These are phyloP conservation scores for Noctua janthina DNA, from an alignment of 2,888 invertebrate species.

Conservation along the genomic window DNA sequence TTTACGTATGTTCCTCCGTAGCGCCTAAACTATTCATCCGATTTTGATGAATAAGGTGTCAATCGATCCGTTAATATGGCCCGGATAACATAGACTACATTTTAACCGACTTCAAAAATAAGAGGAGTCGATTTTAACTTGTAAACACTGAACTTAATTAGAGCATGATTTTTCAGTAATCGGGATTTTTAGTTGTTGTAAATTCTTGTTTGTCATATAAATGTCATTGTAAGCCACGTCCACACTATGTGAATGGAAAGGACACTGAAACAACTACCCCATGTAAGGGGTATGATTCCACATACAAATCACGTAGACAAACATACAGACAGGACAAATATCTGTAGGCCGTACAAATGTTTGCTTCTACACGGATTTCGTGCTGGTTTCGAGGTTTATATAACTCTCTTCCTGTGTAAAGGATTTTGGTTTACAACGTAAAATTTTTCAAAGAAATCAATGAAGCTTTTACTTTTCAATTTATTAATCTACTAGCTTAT, in stretches of 20 bases:
- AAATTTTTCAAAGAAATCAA: neutral
- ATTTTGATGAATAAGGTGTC: too few relatives aligned
- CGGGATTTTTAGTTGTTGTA: too few relatives aligned
- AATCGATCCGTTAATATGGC: too few relatives aligned
- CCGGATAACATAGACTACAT: too few relatives aligned
- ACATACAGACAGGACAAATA: constrained; percentile 46
- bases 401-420: neutral
- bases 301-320: constrained; percentile 51
- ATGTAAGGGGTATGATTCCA: constrained; percentile 17
- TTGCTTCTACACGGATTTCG: constrained; percentile 38
- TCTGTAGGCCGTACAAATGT: constrained; percentile 44
- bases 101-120: too few relatives aligned
- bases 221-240: neutral
- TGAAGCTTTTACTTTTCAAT: neutral
- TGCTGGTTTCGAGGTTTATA: constrained; percentile 4
- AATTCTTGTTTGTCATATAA: neutral
- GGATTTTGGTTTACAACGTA: neutral
- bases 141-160: too few relatives aligned
- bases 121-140: too few relatives aligned
- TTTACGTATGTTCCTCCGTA: too few relatives aligned
- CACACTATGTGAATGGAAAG: constrained; percentile 7
- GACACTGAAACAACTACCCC: constrained; percentile 23
- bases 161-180: too few relatives aligned
- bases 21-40: too few relatives aligned
- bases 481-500: neutral